Conservation (phyloP, 2,888 invertebrate species). For the Baronia brevicornis region DNA sequence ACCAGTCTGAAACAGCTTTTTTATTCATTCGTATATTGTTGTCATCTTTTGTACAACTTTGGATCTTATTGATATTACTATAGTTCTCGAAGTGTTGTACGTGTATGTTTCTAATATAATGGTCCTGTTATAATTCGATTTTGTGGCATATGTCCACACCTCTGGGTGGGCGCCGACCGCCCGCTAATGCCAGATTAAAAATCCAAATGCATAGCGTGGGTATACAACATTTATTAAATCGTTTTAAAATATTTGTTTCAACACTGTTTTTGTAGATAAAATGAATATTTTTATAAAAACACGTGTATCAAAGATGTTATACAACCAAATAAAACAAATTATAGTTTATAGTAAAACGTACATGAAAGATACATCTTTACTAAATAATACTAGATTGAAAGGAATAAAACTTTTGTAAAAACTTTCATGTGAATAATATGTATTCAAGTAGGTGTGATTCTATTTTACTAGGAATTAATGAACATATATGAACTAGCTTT, state of each 20-base stretch:
- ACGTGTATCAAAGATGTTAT: conserved; percentile 32
- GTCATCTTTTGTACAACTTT: conserved; percentile 20
- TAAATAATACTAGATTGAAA: too few species aligned
- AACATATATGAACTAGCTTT: too few species aligned
- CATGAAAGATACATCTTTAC: too few species aligned
- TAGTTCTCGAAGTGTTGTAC: conserved; percentile 16
- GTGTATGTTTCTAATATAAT: conserved; percentile 17
- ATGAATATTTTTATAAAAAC: conserved; percentile 48
- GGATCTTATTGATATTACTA: conserved; percentile 21
- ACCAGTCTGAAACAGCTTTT: conserved; percentile 5
- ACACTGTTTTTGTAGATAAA: conserved; percentile 50
- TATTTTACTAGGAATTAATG: too few species aligned
- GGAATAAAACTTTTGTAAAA: too few species aligned
- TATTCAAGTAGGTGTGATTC: too few species aligned
- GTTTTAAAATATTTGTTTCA: conserved; percentile 54
- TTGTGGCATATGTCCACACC: conserved; percentile 62
- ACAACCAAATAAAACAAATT: too few species aligned
- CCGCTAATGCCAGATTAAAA: conserved; percentile 59
- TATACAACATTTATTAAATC: conserved; percentile 61
- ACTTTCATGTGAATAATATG: too few species aligned
- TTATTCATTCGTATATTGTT: conserved; percentile 11
- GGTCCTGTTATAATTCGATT: conserved; percentile 58
- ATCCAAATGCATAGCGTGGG: conserved; percentile 55
- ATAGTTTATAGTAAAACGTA: too few species aligned
- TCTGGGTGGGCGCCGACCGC: conserved; percentile 67